These are phyloP conservation scores for Clivina fossor DNA, from an alignment of 2,888 invertebrate species.

Conservation along the genomic window DNA sequence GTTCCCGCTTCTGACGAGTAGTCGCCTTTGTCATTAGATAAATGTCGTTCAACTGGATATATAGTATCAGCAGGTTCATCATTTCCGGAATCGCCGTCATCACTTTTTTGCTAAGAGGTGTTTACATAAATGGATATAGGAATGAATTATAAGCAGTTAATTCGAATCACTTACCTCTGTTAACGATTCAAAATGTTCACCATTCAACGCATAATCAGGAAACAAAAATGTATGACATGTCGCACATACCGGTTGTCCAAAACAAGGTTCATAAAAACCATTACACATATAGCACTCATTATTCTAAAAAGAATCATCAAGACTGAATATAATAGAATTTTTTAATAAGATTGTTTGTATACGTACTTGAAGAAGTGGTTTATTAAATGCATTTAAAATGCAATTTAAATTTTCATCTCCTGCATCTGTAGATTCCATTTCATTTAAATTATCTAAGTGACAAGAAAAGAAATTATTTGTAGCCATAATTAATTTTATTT, in stretches of 20 bases:
- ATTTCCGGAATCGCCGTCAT: slow-evolving; percentile 86
- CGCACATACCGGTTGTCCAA: slow-evolving; percentile 86
- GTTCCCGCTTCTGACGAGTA: neutral
- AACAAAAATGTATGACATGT: slow-evolving; percentile 93
- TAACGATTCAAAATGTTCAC: slow-evolving; percentile 44
- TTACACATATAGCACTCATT: slow-evolving; percentile 79
- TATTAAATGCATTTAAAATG: no score
- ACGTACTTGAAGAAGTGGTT: no score
- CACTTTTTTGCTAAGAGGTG: slow-evolving; percentile 68
- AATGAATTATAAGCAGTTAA: slow-evolving; percentile 44
- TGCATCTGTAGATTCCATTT: no score
- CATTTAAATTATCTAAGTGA: no score
- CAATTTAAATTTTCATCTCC: no score
- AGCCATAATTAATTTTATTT: no score
- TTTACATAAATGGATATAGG: slow-evolving; percentile 5
- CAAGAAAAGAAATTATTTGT: no score
- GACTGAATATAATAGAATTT: no score
- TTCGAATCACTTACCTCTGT: no score
- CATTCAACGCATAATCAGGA: slow-evolving; percentile 62
- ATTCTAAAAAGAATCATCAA: slow-evolving; percentile 67
- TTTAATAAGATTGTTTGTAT: no score
- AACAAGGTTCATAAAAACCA: slow-evolving; percentile 90
- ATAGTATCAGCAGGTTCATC: slow-evolving; percentile 92
- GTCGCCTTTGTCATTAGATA: neutral
- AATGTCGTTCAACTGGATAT: slow-evolving; percentile 26